phyloP scores from a whole-genome alignment of 2,888 invertebrate genomes.

The Drosophila imparisetae region DNA sequence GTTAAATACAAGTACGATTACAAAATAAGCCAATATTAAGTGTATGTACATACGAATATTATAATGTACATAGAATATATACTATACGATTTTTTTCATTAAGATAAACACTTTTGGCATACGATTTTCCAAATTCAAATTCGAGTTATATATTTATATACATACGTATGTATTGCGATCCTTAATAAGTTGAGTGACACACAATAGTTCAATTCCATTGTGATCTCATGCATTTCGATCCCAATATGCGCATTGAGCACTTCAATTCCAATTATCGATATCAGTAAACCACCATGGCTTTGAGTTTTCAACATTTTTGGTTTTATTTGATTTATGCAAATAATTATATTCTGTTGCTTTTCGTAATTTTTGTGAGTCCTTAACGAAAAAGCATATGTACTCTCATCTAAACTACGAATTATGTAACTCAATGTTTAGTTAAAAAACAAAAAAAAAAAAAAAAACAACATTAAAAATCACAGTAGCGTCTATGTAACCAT shows the following conservation, averaged over 20 bases:
- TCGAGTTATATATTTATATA: conserved; percentile 22
- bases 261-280: conserved; percentile 33
- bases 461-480: conserved; percentile 64
- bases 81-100: conserved; percentile 77
- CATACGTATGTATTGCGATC: conserved; percentile 69
- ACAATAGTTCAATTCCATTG: conserved; percentile 36
- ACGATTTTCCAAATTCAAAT: conserved; percentile 63
- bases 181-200: conserved; percentile 40
- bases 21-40: conserved; percentile 55
- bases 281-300: conserved; percentile 72
- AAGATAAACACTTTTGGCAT: conserved; percentile 82
- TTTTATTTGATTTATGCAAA: conserved; percentile 74
- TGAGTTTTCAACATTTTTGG: conserved; percentile 64
- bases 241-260: conserved; percentile 56
- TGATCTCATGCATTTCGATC: conserved; percentile 62
- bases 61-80: conserved; percentile 43
- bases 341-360: conserved; percentile 75
- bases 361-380: conserved; percentile 72
- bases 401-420: conserved; percentile 47
- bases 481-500: conserved; percentile 61
- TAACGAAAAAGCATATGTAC: conserved; percentile 66
- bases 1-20: conserved; percentile 37
- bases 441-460: conserved; percentile 8
- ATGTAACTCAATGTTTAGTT: conserved; percentile 69
- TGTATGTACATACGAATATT: conserved; percentile 35